Evolutionary conservation across 2,113 vertebrate genomes (phyloP).

Genomic region (Procavia capensis): DNA sequence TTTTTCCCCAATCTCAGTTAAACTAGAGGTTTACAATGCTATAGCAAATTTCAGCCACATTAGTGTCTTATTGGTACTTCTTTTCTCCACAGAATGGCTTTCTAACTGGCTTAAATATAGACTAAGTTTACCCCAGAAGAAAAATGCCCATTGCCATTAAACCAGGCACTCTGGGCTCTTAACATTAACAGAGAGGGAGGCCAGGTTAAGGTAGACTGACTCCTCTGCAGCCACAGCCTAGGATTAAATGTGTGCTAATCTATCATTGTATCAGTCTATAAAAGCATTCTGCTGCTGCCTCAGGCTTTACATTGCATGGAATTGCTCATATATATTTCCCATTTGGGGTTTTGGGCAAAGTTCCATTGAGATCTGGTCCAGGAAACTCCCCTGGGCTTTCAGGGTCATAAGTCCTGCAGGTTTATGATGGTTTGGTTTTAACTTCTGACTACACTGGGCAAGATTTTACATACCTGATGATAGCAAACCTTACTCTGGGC

Average conservation of each 20-base stretch:
- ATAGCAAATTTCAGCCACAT: constrained; percentile 30
- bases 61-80: constrained; percentile 31
- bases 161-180: constrained; percentile 7
- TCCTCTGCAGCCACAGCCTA: constrained; percentile 58
- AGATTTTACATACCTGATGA: constrained; percentile 82
- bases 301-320: constrained; percentile 57
- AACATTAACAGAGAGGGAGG: constrained; percentile 25
- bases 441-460: constrained; percentile 79
- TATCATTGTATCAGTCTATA: constrained; percentile 72
- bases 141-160: constrained; percentile 65
- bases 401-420: constrained; percentile 75
- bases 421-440: constrained; percentile 77
- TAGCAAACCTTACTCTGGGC: constrained; percentile 70
- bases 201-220: constrained; percentile 21
- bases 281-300: constrained; percentile 70
- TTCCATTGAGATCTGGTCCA: constrained; percentile 70
- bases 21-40: constrained; percentile 2
- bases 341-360: constrained; percentile 72
- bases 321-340: constrained; percentile 71
- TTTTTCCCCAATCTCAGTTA: background rate
- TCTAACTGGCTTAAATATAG: constrained; percentile 52
- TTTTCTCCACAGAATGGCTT: constrained; percentile 62
- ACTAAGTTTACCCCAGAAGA: constrained; percentile 71
- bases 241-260: constrained; percentile 73
- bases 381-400: constrained; percentile 30